Evolutionary conservation across 2,113 vertebrate genomes (phyloP).

Genomic region (Ancistrus triradiatus): DNA sequence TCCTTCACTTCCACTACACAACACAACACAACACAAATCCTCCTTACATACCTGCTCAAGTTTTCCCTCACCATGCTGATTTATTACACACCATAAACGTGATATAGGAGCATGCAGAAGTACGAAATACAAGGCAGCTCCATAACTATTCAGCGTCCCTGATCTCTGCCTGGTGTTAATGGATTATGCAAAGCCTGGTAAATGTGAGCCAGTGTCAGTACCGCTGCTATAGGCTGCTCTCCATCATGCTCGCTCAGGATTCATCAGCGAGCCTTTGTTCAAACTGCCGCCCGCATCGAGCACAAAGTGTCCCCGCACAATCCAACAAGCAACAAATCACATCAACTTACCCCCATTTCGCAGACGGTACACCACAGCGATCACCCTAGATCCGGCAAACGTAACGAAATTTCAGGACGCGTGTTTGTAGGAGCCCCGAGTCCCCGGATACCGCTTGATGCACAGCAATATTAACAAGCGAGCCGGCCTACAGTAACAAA

Average conservation of each 20-base stretch:
- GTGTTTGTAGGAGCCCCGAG: slow-evolving; percentile 7
- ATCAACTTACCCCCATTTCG: slow-evolving; percentile 54
- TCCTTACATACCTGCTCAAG: background rate
- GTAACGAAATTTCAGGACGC: background rate
- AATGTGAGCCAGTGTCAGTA: background rate
- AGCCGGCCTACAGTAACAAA: slow-evolving; percentile 13
- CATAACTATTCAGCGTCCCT: background rate
- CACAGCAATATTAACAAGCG: slow-evolving; percentile 35
- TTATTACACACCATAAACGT: background rate
- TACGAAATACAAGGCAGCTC: background rate
- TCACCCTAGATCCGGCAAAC: background rate
- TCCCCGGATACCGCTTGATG: slow-evolving; percentile 14
- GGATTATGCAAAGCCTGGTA: background rate
- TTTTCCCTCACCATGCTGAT: background rate
- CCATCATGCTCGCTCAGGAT: slow-evolving; percentile 15
- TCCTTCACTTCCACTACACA: background rate
- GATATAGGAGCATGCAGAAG: background rate
- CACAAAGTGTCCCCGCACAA: slow-evolving; percentile 9
- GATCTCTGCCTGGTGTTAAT: background rate
- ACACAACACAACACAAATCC: background rate
- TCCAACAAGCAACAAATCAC: slow-evolving; percentile 20
- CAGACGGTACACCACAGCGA: slow-evolving; percentile 26
- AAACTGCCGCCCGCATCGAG: slow-evolving; percentile 41
- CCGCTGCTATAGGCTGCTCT: background rate
- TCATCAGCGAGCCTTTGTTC: slow-evolving; percentile 46